Evolutionary conservation across 2,113 vertebrate genomes (phyloP), one percentile per base, ranked within the genome.

Genomic region (Leucopsar rothschildi): DNA sequence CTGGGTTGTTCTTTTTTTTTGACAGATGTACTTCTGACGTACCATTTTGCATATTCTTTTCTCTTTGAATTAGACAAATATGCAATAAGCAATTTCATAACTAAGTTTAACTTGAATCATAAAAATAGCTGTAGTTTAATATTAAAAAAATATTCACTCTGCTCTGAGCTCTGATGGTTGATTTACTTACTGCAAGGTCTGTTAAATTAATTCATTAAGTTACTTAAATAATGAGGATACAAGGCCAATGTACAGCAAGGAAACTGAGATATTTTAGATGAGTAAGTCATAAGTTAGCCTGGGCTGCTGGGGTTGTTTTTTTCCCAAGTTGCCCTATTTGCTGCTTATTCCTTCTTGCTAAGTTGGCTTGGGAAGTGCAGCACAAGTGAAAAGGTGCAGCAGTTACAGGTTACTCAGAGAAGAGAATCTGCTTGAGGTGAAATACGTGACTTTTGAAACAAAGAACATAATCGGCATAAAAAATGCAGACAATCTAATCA

Each of bases 161-260:
- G 73, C 59, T 90, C 56, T 90, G 80, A 95, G 88, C 90, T 94
- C 56, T 78, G 50, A 92, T 47, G 31, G 76, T 66, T 93, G 81
- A 92, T 94, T 93, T 88, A 90, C 60, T 95, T 84, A 93, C 66
- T 80, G 63, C 64, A 88, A 94, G 76, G 76, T 83, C 86, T 93
- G 59, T 76, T 71, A 93, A 80, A 95, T 88, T 86, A 96, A 94
- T 96, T 93, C 35, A 92, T 93, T 93, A 95, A 75, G 52, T 47
- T 78, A 55, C 64, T 88, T 86, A 93, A 93, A 88, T 84, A 90
- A 82, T 42, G 82, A 83, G 49, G 29, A 65, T 60, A 72, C 35
- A 20, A 91, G 27, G 59, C n/a, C 66, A 95, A 75, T 2, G 6
- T n/a, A 85, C 42, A 66, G 63, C 82, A 77, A 59, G 12, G 25